A percentile compares a stretch with the other conserved stretches of the same genome.
Evolutionary conservation across 2,888 invertebrate species (phyloP).

Genomic region (Drosophila yooni): DNA sequence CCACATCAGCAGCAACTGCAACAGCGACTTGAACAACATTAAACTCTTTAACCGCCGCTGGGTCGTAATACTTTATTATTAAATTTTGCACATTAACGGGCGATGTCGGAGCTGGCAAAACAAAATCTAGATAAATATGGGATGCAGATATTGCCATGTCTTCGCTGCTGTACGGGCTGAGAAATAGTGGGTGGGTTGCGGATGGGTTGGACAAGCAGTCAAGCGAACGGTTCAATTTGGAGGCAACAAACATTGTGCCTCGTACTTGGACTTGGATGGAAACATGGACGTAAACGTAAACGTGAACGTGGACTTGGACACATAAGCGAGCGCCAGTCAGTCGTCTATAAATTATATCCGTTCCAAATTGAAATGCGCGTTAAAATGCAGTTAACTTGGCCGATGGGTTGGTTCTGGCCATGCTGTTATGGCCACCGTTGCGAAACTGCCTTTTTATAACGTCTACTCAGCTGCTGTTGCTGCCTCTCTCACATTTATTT

Average conservation of each 20-base stretch:
- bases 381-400: conserved; percentile 84
- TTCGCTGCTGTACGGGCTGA: conserved; percentile 1
- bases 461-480: conserved; percentile 55
- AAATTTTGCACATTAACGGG: conserved; percentile 76
- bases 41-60: conserved; percentile 71
- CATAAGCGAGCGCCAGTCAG: conserved; percentile 78
- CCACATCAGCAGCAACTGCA: conserved; percentile 26
- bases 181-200: neutral
- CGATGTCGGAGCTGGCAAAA: conserved; percentile 57
- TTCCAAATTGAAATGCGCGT: conserved; percentile 84
- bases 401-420: conserved; percentile 64
- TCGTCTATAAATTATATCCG: conserved; percentile 85
- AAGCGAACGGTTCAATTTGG: conserved; percentile 76
- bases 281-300: conserved; percentile 7
- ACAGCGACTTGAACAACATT: conserved; percentile 46
- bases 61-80: conserved; percentile 76
- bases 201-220: conserved; percentile 47
- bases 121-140: conserved; percentile 79
- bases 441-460: conserved; percentile 75
- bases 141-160: conserved; percentile 52
- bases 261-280: conserved; percentile 21
- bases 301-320: conserved; percentile 42
- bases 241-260: conserved; percentile 64
- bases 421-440: conserved; percentile 76
- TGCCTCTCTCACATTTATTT: conserved; percentile 36